Base-by-base conservation (phyloP, 2,113 vertebrate genomes). In the Corydoras maculifer region DNA sequence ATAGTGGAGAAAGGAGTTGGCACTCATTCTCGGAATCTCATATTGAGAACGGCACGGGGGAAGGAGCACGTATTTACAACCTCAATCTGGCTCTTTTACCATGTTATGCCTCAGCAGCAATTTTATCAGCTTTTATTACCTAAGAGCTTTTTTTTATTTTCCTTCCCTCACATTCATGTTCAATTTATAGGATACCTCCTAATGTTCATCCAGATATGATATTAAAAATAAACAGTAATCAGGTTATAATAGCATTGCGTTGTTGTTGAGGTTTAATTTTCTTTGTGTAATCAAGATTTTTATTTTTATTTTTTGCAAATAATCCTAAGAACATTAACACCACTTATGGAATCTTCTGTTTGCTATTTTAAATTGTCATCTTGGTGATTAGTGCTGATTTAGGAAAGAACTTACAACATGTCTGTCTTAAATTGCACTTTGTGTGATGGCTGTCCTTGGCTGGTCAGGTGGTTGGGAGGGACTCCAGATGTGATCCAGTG, bases 41-140 rank as follows among this genome's bases (percentile, higher is more conserved):
- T 31, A 25, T 78, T 53, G 59, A 55, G 54, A 63, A 31, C 25
- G 62, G 35, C 12, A 55, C 32, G 77, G 68, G 72, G 72, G 68
- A 74, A 78, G 68, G 72, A 68, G 68, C 72, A 72, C 48, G 67
- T 75, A 75, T 75, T 78, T 78, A 72, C 77, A 72, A 55, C 69
- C 60, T 68, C 77, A 74, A 78, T 78, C 77, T 78, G 76, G 58
- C 68, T 74, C 63, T 75, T 68, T 68, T 70, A 57, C 67, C 35
- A 62, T 13, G 50, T 29, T 12, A 62, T 29, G 65, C 59, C 61
- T 78, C 54, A 1, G 43, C 50, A 58, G 59, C 63, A 71, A 67
- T 77, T 78, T 75, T 71, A 75, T 75, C 64, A 64, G 65, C 64
- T 57, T 78, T 72, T 72, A 78, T 72, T 60, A 57, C 73, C 73